Evolutionary conservation across 1,140 invertebrate species (phyloP).

Genomic region (Reticulitermes speratus): DNA sequence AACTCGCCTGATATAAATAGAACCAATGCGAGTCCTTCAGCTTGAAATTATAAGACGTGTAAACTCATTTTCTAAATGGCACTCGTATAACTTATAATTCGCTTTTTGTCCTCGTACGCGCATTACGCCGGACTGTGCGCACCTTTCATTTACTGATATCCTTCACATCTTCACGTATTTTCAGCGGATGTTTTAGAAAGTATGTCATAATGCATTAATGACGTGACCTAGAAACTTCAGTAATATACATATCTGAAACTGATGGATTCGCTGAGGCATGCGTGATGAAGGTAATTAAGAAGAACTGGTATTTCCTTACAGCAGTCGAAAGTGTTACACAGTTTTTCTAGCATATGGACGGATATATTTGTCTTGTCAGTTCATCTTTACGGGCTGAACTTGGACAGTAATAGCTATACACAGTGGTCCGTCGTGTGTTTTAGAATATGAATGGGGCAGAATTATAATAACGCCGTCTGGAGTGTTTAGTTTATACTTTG

Average conservation of each 20-base stretch:
- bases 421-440: no score
- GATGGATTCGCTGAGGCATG: slow-evolving; percentile 13
- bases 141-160: neutral
- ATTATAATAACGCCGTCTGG: no score
- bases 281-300: neutral
- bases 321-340: neutral
- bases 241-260: neutral
- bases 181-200: neutral
- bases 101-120: no score
- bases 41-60: no score
- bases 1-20: no score
- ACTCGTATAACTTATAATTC: no score
- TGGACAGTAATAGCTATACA: neutral
- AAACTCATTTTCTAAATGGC: no score
- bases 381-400: neutral
- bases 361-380: neutral
- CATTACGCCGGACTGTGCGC: neutral
- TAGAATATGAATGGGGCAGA: no score
- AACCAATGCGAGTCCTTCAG: no score
- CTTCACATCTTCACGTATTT: no score
- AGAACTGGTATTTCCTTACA: neutral
- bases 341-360: neutral
- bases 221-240: neutral
- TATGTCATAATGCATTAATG: neutral
- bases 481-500: no score